Evolutionary conservation across 2,113 vertebrate species (phyloP), one percentile per base, ranked within the genome.

Genomic region (Archilochus colubris): DNA sequence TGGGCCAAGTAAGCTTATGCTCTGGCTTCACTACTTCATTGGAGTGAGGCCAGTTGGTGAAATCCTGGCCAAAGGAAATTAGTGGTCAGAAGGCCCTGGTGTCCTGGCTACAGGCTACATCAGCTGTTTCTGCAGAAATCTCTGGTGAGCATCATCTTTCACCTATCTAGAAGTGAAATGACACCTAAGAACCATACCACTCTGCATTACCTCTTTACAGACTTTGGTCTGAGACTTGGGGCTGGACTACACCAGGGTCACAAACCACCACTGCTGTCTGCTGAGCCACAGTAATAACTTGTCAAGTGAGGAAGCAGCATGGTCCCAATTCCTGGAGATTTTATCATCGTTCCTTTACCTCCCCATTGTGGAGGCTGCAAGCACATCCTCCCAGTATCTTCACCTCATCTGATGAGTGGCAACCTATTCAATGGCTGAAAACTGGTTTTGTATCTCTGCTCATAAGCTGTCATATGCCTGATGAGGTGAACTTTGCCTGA

Each of bases 401-500:
- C 20, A 40, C 40, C 68, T 80, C 22, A 6, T 27, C 31, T 72
- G 73, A 44, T 6, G 44, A 50, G 64, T 28, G 74, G 23, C 10
- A 46, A 59, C 27, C 30, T 63, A 28, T 0, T 44, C 20, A 50
- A 5, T 27, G 28, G n/a, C 62, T 51, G 38, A 57, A 75, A 69
- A 75, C 46, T 51, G 14, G 46, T 64, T 51, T 12, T 22, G 13
- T 23, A 3, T 14, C 17, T n/a, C 12, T 13, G 21, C 33, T 82
- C 1, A 0, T 14, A 16, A 68, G 14, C 36, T 78, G 54, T 6
- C 50, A 12, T 7, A 21, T 5, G 3, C 40, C n/a, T 23, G 33
- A 21, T 10, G 57, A 80, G 16, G 9, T 62, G 53, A n/a, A 19
- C 25, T 63, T 44, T 24, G 40, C 14, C 59, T 7, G 22, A 68